Percentiles rank a stretch among this genome's conserved stretches.
phyloP scores from a whole-genome alignment of 2,797 vertebrate genomes.

The Rachycentron canadum region DNA sequence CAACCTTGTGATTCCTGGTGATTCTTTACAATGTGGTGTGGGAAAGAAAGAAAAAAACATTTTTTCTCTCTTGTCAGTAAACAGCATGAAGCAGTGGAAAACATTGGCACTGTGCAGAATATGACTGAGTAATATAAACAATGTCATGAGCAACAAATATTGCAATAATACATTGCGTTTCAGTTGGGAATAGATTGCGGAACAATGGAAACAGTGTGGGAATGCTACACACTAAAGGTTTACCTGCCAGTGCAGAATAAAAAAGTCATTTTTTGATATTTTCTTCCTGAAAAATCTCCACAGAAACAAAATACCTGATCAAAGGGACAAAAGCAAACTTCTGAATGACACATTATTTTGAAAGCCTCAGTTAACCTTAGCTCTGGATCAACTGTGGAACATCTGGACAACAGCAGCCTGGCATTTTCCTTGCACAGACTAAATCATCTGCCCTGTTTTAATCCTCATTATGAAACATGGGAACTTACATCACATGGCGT shows the following conservation, averaged over 20 bases:
- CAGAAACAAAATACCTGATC: background rate
- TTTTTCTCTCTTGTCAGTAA: background rate
- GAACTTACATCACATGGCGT: constrained; percentile 29
- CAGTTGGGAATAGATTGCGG: background rate
- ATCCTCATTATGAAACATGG: constrained; percentile 63
- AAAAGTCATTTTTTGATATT: background rate
- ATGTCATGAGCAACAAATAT: background rate
- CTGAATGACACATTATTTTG: background rate
- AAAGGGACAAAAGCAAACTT: background rate
- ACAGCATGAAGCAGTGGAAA: background rate
- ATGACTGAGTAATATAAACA: background rate
- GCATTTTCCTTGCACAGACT: constrained; percentile 24
- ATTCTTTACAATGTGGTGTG: background rate
- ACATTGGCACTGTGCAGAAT: background rate
- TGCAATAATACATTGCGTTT: background rate
- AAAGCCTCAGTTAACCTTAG: background rate
- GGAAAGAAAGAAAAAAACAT: background rate
- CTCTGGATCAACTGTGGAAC: constrained; percentile 21
- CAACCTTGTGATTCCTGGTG: background rate
- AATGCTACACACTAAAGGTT: background rate
- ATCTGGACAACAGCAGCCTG: constrained; percentile 49
- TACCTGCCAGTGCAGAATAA: background rate
- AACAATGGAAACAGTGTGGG: no score
- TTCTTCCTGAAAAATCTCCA: background rate
- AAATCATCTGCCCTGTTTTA: constrained; percentile 51